These are phyloP conservation scores for Poeciliopsis turneri DNA, from an alignment of 2,797 vertebrate species.

Conservation along the genomic window DNA sequence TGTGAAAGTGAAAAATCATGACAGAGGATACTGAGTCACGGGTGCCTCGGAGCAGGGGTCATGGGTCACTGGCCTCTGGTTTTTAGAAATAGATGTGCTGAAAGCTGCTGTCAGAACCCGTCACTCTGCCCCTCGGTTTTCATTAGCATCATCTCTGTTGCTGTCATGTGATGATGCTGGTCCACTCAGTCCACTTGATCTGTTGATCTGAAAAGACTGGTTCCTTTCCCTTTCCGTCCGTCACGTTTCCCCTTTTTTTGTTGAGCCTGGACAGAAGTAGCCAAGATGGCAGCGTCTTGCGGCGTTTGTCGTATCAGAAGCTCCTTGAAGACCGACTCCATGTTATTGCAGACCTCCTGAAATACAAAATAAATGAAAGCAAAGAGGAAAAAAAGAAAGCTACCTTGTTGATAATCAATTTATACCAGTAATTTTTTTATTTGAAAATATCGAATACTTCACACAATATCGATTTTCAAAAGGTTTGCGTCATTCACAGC, in stretches of 20 bases:
- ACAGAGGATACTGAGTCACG: conserved; percentile 3
- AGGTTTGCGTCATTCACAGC: not conserved
- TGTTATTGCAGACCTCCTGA: conserved; percentile 84
- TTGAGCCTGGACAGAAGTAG: conserved; percentile 46
- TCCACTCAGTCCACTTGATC: conserved; percentile 58
- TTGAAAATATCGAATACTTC: not conserved
- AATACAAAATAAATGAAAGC: conserved; percentile 31
- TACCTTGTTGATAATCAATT: conserved; percentile 12
- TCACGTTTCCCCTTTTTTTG: conserved; percentile 64
- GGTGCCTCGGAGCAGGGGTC: conserved; percentile 9
- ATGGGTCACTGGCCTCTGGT: conserved; percentile 25
- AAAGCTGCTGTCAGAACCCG: conserved; percentile 43
- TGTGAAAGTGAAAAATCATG: conserved; percentile 16
- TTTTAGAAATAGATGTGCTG: conserved; percentile 49
- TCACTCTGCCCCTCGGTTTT: conserved; percentile 28
- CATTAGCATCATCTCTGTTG: conserved; percentile 22
- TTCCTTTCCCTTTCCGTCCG: conserved; percentile 53
- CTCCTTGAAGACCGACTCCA: conserved; percentile 89
- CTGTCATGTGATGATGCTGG: conserved; percentile 23
- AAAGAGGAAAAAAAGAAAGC: conserved; percentile 14
- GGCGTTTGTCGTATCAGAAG: conserved; percentile 73
- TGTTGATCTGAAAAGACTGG: conserved; percentile 58
- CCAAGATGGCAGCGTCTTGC: conserved; percentile 42
- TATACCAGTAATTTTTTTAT: not conserved
- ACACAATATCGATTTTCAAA: not conserved